Base-by-base conservation (phyloP, 2,888 invertebrate genomes). In the Desoria tigrina region DNA sequence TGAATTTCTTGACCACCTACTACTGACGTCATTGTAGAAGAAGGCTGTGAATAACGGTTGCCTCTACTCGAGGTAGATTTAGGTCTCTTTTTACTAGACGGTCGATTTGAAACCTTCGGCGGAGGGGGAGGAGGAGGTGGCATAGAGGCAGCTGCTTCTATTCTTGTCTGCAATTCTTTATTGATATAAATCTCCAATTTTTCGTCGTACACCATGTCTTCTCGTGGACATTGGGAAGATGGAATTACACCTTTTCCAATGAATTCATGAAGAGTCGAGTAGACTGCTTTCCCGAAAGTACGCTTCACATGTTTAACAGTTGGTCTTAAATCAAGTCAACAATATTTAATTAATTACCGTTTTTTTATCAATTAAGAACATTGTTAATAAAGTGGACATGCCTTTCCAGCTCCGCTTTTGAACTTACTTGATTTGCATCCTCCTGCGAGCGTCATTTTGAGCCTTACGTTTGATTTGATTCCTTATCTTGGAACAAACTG, bases 221-320 rank as follows among this genome's bases (percentile, higher is more conserved):
- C 56, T 57, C 56, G 28, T 2, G 42, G 4, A 37, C 7, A 42
- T 23, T 57, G 56, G 32, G 56, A 57, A 2, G 56, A 37, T 6
- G 56, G 56, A 18, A 57, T 42, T 6, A 37, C 32, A 39, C 56
- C 42, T 24, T 37, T 37, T 28, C 56, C 56, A 24, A 37, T 21
- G 23, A 57, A 57, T 6, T 57, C 56, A 24, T 57, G 37, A 23
- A 57, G 42, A 3, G 37, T 21, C 2, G 56, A 39, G 32, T 57
- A 57, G 2, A 57, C 23, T 9, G 56, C 56, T 23, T 57, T 57
- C 11, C 56, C 56, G 39, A 57, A 57, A 9, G 39, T 39, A 37
- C 37, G 37, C 21, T 57, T 57, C 11, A 39, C 18, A n/a, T 42
- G 42, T 42, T 57, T 57, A 4, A 24, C 18, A n/a, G 56, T 7